Evolutionary conservation across 2,797 vertebrate species (phyloP), one percentile per base, ranked within the genome.

Genomic region (Microctenopoma stevenorrisi): DNA sequence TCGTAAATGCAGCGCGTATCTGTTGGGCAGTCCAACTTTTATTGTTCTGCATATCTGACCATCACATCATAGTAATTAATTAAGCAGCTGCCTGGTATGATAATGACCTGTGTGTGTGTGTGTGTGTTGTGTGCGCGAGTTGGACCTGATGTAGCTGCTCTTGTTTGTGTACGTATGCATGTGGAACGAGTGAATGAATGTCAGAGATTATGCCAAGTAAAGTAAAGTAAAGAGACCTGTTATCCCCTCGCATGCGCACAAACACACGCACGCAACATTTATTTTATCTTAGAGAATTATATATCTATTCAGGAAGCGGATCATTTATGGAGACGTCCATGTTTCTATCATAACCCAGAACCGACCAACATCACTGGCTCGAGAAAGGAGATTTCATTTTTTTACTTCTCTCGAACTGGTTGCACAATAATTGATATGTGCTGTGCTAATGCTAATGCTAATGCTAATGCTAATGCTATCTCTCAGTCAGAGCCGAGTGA

Each of bases 191-290:
- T 22, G 22, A 22, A 69, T 77, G 80, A 76, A 79, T 83, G 74
- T 82, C 94, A 93, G 85, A n/a, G 89, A 95, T 94, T 22, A 22
- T 22, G 22, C 22, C 22, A 22, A 22, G 22, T 22, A 22, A 22
- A 22, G 22, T 22, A 22, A 22, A 22, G 22, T 22, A 22, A 22
- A 22, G 22, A 22, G 22, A 22, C 22, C 92, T 93, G 92, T 94
- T 92, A 92, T 90, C 83, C 85, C 86, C 68, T 56, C 46, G 71
- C 80, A 66, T 78, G 66, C 53, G 49, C 57, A 54, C 48, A 68
- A 25, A 57, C 16, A 76, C 16, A 26, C 44, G 44, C 22, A 22
- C 22, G 22, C 22, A 22, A 22, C 22, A 22, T 22, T 22, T 22
- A 22, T 22, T 22, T 22, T 22, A 22, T 1, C 22, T 22, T 22